Evolutionary conservation across 2,888 invertebrate genomes (phyloP).

Genomic region (Serripes groenlandicus): DNA sequence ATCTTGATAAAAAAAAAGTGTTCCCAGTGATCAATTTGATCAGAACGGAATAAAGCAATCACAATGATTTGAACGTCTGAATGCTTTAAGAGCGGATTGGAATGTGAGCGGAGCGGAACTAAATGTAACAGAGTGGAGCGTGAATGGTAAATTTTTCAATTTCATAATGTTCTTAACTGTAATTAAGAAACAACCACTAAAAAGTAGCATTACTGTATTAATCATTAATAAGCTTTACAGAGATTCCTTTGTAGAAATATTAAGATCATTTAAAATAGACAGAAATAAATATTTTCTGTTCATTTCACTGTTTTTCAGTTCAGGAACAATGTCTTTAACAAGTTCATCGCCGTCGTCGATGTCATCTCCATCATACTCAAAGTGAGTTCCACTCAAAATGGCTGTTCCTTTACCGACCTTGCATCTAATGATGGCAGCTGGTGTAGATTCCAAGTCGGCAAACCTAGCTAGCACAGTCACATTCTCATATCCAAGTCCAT

Average conservation of each 20-base stretch:
- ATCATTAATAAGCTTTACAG: no score
- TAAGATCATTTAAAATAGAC: slow-evolving; percentile 42
- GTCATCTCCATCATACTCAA: slow-evolving; percentile 74
- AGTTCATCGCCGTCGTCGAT: slow-evolving; percentile 64
- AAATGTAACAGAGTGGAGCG: no score
- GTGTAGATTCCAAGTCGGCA: slow-evolving; percentile 56
- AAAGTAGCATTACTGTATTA: no score
- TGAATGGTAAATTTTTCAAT: no score
- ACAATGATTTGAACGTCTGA: no score
- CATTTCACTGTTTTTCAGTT: slow-evolving; percentile 44
- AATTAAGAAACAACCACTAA: no score
- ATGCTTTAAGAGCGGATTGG: no score
- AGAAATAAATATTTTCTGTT: slow-evolving; percentile 44
- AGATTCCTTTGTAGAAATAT: slow-evolving; percentile 7
- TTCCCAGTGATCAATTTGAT: no score
- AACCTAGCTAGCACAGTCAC: slow-evolving; percentile 47
- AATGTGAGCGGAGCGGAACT: no score
- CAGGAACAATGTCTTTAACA: slow-evolving; percentile 60
- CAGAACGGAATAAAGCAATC: no score
- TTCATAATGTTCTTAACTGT: no score
- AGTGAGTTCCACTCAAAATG: slow-evolving; percentile 78
- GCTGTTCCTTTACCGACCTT: slow-evolving; percentile 75
- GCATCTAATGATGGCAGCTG: slow-evolving; percentile 78
- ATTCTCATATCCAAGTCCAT: slow-evolving; percentile 10
- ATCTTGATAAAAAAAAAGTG: no score